phyloP scores from a whole-genome alignment of 2,113 vertebrate species.

The Hipposideros armiger region DNA sequence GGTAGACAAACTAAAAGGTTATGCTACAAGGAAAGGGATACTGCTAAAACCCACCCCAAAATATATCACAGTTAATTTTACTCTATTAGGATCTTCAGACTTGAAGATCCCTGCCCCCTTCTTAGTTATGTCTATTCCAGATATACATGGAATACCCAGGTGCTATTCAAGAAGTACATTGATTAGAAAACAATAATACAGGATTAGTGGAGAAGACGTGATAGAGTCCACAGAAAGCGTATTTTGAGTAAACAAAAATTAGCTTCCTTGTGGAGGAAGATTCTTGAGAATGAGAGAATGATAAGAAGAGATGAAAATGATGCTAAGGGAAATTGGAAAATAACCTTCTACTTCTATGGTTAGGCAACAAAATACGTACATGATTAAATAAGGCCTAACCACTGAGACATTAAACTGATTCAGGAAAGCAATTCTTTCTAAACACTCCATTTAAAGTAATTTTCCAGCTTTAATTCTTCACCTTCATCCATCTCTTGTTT shows the following conservation, averaged over 20 bases:
- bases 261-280: constrained; percentile 53
- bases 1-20: constrained; percentile 49
- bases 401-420: constrained; percentile 43
- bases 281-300: constrained; percentile 45
- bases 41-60: constrained; percentile 42
- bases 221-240: constrained; percentile 17
- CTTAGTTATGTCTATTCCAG: constrained; percentile 61
- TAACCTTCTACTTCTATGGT: constrained; percentile 59
- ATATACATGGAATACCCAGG: not conserved
- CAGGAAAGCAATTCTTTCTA: constrained; percentile 53
- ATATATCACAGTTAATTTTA: constrained; percentile 42
- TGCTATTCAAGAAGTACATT: not conserved
- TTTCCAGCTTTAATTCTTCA: constrained; percentile 29
- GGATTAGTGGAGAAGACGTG: not conserved
- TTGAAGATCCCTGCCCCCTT: not conserved
- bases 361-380: constrained; percentile 57
- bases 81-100: constrained; percentile 15
- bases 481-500: constrained; percentile 35
- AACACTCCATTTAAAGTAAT: constrained; percentile 48
- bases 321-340: constrained; percentile 60
- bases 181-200: constrained; percentile 59
- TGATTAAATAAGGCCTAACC: constrained; percentile 58
- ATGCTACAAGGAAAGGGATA: not conserved
- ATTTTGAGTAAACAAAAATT: constrained; percentile 72
- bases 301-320: constrained; percentile 62